Evolutionary conservation across 2,797 vertebrate genomes (phyloP), one percentile per base, ranked within the genome.

Genomic region (Mallotus villosus): DNA sequence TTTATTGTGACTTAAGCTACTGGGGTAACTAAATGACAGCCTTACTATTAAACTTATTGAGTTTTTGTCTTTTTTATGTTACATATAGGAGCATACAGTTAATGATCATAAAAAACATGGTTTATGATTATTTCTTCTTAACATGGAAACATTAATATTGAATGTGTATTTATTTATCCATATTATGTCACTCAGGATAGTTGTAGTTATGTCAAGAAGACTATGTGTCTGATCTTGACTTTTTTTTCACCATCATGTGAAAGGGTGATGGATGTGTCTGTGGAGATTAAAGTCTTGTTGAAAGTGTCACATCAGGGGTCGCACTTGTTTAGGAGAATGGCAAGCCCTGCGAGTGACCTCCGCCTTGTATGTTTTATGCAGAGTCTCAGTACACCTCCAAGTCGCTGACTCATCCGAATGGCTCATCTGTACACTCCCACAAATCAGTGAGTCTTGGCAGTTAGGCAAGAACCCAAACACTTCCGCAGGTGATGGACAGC

Each of bases 1-100:
- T 89, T 87, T 2, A 79, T 91, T 86, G 80, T 85, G 86, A 65
- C 67, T 46, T 49, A 79, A 82, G 77, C 46, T 68, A 64, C 74
- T 58, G 78, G 53, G 76, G 78, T 21, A 21, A 66, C 63, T 67
- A 19, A 68, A 32, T 11, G 49, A 27, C 32, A 37, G 19, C 58
- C 5, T n/a, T 58, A 58, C 34, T 58, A 27, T 24, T 67, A 19
- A 67, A 67, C 49, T 27, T 53, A 27, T 14, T 53, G 37, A 53
- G 24, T 67, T 67, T 51, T 17, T 55, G 1, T 49, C 2, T 1
- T 49, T 9, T 55, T 55, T 34, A 55, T 55, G 41, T 46, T 2
- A 55, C 51, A 55, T n/a, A 55, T n/a, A 55, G 4, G 19, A 55
- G 19, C 17, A 51, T 55, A 19, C 65, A 60, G 11, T 11, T 11